Conservation (phyloP, 2,113 vertebrate species). For the Anguilla rostrata region DNA sequence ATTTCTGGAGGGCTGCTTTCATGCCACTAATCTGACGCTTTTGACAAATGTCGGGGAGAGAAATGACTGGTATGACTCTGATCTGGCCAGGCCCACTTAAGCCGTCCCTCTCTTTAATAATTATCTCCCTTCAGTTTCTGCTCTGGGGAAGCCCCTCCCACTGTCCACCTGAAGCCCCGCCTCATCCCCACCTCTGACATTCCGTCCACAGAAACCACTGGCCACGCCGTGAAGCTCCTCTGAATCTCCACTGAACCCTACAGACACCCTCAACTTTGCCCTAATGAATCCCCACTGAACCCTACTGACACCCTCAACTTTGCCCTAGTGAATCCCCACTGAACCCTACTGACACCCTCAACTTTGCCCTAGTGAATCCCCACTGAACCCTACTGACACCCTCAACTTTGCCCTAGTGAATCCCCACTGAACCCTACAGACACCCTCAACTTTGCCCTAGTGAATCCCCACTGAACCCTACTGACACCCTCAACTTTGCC, state of each 20-base stretch:
- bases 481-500: not conserved
- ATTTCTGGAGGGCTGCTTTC: no score
- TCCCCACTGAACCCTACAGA: not conserved
- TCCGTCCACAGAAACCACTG: no score
- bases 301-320: not conserved
- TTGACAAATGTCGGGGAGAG: no score
- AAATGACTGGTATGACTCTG: no score
- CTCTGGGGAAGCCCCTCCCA: no score
- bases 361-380: not conserved
- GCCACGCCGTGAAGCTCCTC: no score
- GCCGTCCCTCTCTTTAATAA: not conserved
- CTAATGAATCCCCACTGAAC: not conserved
- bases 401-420: not conserved
- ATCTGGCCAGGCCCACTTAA: not conserved
- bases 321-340: not conserved
- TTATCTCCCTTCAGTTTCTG: not conserved
- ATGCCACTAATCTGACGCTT: no score
- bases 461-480: not conserved
- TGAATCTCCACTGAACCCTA: not conserved
- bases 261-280: not conserved
- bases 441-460: not conserved
- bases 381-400: not conserved
- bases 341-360: not conserved
- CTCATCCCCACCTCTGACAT: no score
- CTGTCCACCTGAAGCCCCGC: no score